Percentiles rank a stretch among this genome's conserved stretches.
Conservation (phyloP, 2,888 invertebrate species). For the Troilus luridus region DNA sequence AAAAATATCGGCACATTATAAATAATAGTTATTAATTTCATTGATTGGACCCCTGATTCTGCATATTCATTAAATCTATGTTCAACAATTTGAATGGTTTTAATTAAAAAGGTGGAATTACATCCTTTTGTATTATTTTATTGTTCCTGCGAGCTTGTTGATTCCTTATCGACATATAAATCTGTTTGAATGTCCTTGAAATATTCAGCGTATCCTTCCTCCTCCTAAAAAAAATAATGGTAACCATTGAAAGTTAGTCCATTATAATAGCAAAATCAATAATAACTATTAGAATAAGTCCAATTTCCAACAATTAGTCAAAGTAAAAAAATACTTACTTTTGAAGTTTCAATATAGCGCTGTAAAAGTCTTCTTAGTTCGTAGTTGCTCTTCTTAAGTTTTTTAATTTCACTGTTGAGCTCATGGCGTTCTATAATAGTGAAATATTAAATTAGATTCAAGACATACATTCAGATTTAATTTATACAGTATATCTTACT, state of each 20-base stretch:
- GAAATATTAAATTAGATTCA: not conserved
- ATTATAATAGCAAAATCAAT: not conserved
- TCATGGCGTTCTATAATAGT: slow-evolving; percentile 75
- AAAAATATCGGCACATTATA: too few relatives aligned
- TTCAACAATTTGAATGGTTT: not conserved
- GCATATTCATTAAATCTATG: too few relatives aligned
- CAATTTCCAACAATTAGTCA: not conserved
- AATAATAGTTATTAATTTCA: too few relatives aligned
- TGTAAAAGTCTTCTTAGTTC: slow-evolving; percentile 79
- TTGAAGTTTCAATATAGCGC: slow-evolving; percentile 69
- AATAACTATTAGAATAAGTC: not conserved
- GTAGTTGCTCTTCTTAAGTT: slow-evolving; percentile 77
- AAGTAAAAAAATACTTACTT: slow-evolving; percentile 19
- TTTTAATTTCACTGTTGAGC: slow-evolving; percentile 77
- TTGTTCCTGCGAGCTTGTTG: not conserved
- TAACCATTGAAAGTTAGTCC: not conserved
- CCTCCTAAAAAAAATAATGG: not conserved
- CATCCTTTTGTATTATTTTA: not conserved
- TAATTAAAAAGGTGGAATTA: not conserved
- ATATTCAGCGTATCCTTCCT: not conserved
- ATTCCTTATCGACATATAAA: not conserved
- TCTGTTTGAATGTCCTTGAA: not conserved
- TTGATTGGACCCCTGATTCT: too few relatives aligned
- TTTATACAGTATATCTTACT: not conserved
- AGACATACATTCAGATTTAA: not conserved